phyloP scores from a whole-genome alignment of 2,113 vertebrate species.

The Verasper variegatus region DNA sequence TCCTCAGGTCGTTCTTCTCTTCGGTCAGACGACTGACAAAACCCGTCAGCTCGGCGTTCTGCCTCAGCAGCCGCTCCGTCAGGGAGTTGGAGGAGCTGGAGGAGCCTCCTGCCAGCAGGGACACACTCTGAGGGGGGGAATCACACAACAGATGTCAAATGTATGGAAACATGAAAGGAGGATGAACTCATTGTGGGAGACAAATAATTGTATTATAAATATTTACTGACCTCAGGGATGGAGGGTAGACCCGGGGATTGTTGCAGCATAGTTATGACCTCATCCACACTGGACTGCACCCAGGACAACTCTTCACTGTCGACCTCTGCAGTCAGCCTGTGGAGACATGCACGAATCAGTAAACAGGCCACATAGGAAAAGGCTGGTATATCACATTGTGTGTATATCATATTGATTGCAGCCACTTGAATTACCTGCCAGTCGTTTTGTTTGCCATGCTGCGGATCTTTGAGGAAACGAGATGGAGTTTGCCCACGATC shows the following conservation, averaged over 20 bases:
- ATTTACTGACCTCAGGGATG: conserved; percentile 81
- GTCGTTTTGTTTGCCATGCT: conserved; percentile 82
- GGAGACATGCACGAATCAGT: too few species aligned
- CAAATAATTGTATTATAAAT: too few species aligned
- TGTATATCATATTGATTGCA: too few species aligned
- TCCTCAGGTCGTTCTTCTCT: conserved; percentile 95
- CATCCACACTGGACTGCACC: conserved; percentile 87
- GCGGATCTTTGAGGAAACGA: conserved; percentile 83
- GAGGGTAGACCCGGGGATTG: conserved; percentile 77
- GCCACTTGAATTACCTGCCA: conserved; percentile 79
- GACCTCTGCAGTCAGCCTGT: conserved; percentile 85
- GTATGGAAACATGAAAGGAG: neutral
- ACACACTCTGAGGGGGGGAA: conserved; percentile 65
- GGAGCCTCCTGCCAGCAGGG: conserved; percentile 74
- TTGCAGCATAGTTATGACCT: conserved; percentile 86
- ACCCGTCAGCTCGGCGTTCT: conserved; percentile 93
- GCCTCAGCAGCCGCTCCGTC: conserved; percentile 91
- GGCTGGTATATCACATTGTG: too few species aligned
- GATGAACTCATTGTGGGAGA: neutral
- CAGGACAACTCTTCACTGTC: conserved; percentile 85
- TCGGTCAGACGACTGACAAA: conserved; percentile 93
- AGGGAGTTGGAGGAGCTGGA: conserved; percentile 83
- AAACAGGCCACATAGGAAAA: too few species aligned
- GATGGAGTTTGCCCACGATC: conserved; percentile 85
- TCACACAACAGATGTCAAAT: neutral